Conservation (phyloP, 2,797 vertebrate genomes). For the Microctenopoma lineatum region DNA sequence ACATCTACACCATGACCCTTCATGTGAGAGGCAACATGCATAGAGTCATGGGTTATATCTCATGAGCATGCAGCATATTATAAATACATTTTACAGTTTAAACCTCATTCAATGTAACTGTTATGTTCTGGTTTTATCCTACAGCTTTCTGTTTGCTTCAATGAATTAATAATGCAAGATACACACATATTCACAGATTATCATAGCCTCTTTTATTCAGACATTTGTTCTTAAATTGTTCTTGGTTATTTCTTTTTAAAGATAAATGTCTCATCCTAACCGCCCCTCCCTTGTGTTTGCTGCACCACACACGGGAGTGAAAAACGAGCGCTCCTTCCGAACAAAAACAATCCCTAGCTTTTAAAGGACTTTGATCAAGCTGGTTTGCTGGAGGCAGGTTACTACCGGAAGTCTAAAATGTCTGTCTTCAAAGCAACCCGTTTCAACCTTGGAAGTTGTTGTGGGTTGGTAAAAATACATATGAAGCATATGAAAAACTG, state of each 20-base stretch:
- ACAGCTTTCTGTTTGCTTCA: not conserved
- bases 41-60: conserved; percentile 10
- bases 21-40: conserved; percentile 50
- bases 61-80: conserved; percentile 5
- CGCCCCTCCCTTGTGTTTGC: conserved; percentile 30
- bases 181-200: not conserved
- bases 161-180: not conserved
- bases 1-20: conserved; percentile 38
- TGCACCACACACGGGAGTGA: not conserved
- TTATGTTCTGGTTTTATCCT: not conserved
- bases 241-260: conserved; percentile 5
- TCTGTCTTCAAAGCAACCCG: too few relatives aligned
- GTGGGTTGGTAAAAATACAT: too few relatives aligned
- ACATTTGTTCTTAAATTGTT: not conserved
- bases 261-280: not conserved
- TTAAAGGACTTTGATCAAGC: conserved; percentile 37
- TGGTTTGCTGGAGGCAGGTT: not conserved
- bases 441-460: too few relatives aligned
- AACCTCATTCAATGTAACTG: conserved; percentile 16
- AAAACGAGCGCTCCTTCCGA: conserved; percentile 58
- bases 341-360: conserved; percentile 76
- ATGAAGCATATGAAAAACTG: too few relatives aligned
- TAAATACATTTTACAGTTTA: conserved; percentile 27
- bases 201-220: not conserved
- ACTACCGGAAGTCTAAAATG: not conserved